phyloP scores from a whole-genome alignment of 2,797 vertebrate species.

The Dendrocincla fuliginosa region DNA sequence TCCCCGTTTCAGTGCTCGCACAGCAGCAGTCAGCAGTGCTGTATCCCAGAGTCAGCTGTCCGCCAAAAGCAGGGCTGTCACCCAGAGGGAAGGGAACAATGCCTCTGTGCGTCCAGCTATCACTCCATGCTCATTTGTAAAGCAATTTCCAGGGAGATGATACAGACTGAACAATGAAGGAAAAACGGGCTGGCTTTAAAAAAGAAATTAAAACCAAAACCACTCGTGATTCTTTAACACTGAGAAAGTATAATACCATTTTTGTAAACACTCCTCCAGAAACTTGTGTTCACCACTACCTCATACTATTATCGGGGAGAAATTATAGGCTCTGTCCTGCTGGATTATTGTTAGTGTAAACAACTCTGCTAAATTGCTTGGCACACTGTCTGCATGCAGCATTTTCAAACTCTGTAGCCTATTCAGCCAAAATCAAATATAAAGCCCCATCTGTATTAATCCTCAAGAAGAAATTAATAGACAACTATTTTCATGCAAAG shows the following conservation, averaged over 20 bases:
- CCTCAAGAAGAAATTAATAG: constrained; percentile 69
- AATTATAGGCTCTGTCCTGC: constrained; percentile 49
- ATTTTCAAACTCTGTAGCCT: constrained; percentile 40
- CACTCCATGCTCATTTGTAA: not conserved
- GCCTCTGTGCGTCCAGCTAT: not conserved
- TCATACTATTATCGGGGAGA: constrained; percentile 43
- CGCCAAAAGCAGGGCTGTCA: not conserved
- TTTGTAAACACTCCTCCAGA: constrained; percentile 26
- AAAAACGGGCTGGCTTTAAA: not conserved
- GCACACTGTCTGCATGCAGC: constrained; percentile 48
- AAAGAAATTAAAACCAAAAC: not conserved
- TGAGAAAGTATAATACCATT: not conserved
- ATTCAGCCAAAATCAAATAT: constrained; percentile 53
- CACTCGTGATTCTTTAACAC: not conserved
- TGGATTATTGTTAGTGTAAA: constrained; percentile 64
- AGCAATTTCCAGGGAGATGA: not conserved
- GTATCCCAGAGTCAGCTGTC: not conserved
- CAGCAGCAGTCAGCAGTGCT: not conserved
- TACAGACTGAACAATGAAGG: not conserved
- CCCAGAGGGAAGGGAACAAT: not conserved
- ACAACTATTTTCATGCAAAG: constrained; percentile 72
- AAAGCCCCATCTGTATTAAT: constrained; percentile 66
- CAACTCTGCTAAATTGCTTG: constrained; percentile 55
- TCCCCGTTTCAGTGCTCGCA: not conserved
- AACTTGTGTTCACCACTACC: constrained; percentile 29